Evolutionary conservation across 2,888 invertebrate genomes (phyloP).

Genomic region (Cetonia aurata): DNA sequence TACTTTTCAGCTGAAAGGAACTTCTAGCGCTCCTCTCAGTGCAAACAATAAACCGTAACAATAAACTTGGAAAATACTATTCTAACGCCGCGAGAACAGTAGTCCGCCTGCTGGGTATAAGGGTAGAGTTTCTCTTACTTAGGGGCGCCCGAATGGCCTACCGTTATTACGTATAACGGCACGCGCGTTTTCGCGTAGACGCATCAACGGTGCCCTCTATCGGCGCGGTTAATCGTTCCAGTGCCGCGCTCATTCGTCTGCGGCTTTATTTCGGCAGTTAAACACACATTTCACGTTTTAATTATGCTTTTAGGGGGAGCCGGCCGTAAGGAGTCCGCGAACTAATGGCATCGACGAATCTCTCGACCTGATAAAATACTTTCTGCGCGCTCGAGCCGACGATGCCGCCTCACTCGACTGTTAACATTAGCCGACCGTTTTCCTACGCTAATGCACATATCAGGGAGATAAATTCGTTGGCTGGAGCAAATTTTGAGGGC

Average conservation of each 20-base stretch:
- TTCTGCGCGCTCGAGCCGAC: neutral
- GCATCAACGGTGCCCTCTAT: conserved; percentile 42
- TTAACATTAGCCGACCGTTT: conserved; percentile 27
- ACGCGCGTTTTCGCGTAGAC: conserved; percentile 31
- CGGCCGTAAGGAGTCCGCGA: conserved; percentile 31
- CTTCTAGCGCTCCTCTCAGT: neutral
- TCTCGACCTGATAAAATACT: conserved; percentile 35
- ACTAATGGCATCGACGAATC: conserved; percentile 35
- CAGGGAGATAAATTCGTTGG: conserved; percentile 13
- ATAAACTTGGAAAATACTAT: conserved; percentile 34
- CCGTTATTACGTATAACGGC: conserved; percentile 26
- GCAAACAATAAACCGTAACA: conserved; percentile 21
- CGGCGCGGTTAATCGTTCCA: conserved; percentile 47
- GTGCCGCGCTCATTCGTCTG: conserved; percentile 53
- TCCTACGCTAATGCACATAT: conserved; percentile 17
- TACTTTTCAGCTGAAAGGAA: too few relatives aligned
- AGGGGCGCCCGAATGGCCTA: conserved; percentile 22
- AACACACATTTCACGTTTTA: conserved; percentile 64
- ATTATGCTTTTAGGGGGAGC: conserved; percentile 62
- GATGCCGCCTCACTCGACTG: neutral
- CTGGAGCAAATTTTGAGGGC: too few relatives aligned
- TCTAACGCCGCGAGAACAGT: conserved; percentile 7
- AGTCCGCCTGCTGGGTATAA: neutral
- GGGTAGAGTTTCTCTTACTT: conserved; percentile 10
- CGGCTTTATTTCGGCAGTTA: conserved; percentile 62